Base-by-base conservation (phyloP, 2,113 vertebrate species). In the Xiphophorus hellerii region DNA sequence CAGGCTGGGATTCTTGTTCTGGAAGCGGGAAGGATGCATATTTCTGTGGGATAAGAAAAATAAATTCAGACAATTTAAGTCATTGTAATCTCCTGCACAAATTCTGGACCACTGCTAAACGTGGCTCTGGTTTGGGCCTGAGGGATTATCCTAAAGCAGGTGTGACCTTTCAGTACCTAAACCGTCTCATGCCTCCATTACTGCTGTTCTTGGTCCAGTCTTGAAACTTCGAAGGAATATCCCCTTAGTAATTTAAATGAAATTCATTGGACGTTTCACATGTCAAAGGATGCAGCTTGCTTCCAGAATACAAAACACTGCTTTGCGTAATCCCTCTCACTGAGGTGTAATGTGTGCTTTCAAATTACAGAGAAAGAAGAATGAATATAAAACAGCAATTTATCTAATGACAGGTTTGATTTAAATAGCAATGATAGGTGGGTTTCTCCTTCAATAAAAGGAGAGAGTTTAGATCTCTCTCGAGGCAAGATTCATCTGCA, bases 61-160 rank as follows among this genome's bases (percentile, higher is more conserved):
- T 87, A 84, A 63, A 91, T 66, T 88, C 78, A 76, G 74, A 62
- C 74, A 71, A 83, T 90, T 81, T 74, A 78, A 87, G 69, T 85
- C 66, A 58, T 28, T 71, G 70, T 93, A 92, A 93, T 93, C 89
- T 85, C 89, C 28, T 42, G 86, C 81, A 90, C 90, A 74, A 79
- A 92, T 91, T 90, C 65, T 71, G 82, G 77, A 71, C 73, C 72
- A 77, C 48, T 69, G 73, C 70, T 81, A 86, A 84, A 85, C 64
- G 69, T 29, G 51, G 66, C 44, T 31, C 25, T 69, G 71, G 69
- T 87, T 88, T 73, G 54, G 78, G 73, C 78, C 64, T 28, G 2
- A 69, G 64, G 85, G 89, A 89, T 91, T 88, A 90, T 82, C 17
- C 66, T 62, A 78, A 82, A 80, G 71, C 80, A 88, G 78, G 74